phyloP scores from a whole-genome alignment of 2,113 vertebrate species.

The Bucco capensis region DNA sequence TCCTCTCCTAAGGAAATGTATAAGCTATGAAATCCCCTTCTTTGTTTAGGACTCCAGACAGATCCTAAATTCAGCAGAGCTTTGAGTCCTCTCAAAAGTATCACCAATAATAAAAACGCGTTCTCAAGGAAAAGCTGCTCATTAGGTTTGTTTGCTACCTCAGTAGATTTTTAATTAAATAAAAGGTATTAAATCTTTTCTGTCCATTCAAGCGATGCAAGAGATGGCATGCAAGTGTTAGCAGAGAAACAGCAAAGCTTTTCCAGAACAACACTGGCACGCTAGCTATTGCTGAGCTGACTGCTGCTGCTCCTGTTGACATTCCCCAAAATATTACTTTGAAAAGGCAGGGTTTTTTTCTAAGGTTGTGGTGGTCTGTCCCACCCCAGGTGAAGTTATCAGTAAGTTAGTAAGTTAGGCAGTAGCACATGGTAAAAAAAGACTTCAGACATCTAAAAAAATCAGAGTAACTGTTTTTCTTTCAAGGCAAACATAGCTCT shows the following conservation, averaged over 20 bases:
- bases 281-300: neutral
- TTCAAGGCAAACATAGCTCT: neutral
- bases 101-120: neutral
- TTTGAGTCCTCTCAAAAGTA: neutral
- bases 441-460: neutral
- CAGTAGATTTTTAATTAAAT: constrained; percentile 35
- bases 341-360: neutral
- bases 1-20: neutral
- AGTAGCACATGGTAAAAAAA: neutral
- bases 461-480: neutral
- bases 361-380: neutral
- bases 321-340: neutral
- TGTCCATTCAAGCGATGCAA: neutral
- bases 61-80: neutral
- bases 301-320: neutral
- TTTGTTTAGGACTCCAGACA: neutral
- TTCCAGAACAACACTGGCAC: neutral
- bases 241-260: neutral
- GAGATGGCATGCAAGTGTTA: neutral
- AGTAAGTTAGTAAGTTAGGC: neutral
- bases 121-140: neutral
- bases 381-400: neutral
- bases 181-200: neutral
- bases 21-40: neutral
- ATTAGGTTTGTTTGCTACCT: neutral